Base-by-base conservation (phyloP, 1,140 invertebrate genomes). In the Drosophila mayri region DNA sequence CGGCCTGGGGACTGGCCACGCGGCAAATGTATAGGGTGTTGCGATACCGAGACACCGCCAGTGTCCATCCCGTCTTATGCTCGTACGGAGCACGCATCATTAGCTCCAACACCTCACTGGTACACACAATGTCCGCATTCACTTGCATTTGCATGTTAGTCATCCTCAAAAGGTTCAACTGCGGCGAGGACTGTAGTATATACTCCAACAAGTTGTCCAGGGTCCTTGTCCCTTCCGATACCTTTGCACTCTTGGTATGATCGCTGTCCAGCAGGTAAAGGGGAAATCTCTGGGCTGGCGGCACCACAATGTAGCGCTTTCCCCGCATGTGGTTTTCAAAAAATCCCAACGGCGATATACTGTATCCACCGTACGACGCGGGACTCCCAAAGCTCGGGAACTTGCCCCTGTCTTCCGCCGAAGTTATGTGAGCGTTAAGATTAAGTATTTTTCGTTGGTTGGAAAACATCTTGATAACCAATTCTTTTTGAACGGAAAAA, bases 51-150 rank as follows among this genome's bases (percentile, higher is more conserved):
- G 66, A 62, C 0, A 62, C 64, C 7, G 63, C 84, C 18, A 87
- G 20, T 3, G 47, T 62, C 80, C 80, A 87, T n/a, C 67, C 75
- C 8, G 41, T 14, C 6, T 46, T 61, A 18, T 35, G n/a, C n/a
- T 88, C 76, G 40, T 77, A 80, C 4, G 85, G 84, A 4, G 83
- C 40, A 5, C 64, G 54, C 84, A 88, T 77, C 9, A 87, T 54
- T n/a, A 80, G 8, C 32, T 66, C 62, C 22, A 87, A 38, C 9
- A 80, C 57, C 11, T 88, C 67, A 1, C 67, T 59, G 16, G 44
- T 64, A 52, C 83, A 88, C 1, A 87, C 60, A n/a, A 88, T 40
- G 16, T 88, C 58, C 2, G 37, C 49, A 8, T 80, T 52, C 6
- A 71, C 12, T 2, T 54, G 32, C 25, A 65, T 9, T 4, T 9